phyloP scores from a whole-genome alignment of 2,888 invertebrate species.

The Tupiocoris notatus region DNA sequence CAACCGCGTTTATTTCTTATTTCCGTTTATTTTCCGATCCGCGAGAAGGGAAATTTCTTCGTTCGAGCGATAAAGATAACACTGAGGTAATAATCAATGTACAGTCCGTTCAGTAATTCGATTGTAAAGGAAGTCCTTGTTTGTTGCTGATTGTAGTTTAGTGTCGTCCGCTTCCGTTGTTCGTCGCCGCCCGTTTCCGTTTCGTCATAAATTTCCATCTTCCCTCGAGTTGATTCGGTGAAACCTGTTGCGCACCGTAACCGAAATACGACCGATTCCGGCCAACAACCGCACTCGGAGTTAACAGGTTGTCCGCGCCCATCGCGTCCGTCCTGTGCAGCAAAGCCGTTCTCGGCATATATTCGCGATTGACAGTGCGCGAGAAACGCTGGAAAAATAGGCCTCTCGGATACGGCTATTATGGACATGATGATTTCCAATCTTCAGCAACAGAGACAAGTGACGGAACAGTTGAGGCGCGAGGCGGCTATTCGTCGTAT shows the following conservation, averaged over 20 bases:
- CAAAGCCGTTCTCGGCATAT: neutral
- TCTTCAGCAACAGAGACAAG: conserved; percentile 88
- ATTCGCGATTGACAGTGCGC: neutral
- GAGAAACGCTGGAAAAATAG: conserved; percentile 63
- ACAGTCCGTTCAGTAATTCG: too few species aligned
- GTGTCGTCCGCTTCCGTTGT: neutral
- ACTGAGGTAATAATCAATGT: too few species aligned
- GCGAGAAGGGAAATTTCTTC: too few species aligned
- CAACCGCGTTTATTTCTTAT: too few species aligned
- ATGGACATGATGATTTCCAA: conserved; percentile 93
- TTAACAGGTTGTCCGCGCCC: neutral
- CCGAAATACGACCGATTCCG: neutral
- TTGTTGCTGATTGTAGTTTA: neutral
- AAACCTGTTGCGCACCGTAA: neutral
- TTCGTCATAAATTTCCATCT: neutral
- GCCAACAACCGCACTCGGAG: too few species aligned
- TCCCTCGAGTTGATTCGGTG: neutral
- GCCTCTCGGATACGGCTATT: conserved; percentile 83
- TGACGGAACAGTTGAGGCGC: conserved; percentile 88
- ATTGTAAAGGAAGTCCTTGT: too few species aligned
- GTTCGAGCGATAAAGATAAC: too few species aligned
- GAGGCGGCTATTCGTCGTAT: conserved; percentile 86
- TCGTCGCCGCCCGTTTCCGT: neutral
- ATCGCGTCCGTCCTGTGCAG: neutral
- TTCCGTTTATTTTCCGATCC: too few species aligned